These are phyloP conservation scores for Megamerina dolium DNA, from an alignment of 2,888 invertebrate genomes.

Conservation along the genomic window DNA sequence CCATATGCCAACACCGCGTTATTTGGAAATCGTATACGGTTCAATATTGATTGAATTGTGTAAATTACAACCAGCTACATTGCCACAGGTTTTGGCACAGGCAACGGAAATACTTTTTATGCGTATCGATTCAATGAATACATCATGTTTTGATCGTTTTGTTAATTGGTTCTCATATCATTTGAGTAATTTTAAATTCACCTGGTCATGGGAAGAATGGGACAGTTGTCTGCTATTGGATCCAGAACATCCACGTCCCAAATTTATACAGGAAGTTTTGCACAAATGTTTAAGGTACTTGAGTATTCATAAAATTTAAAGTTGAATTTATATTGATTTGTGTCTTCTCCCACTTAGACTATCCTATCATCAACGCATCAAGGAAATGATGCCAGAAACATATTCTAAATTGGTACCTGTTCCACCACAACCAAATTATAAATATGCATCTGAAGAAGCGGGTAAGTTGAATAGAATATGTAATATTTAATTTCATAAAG, in stretches of 20 bases:
- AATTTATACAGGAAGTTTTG: slow-evolving; percentile 89
- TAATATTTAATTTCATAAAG: slow-evolving; percentile 11
- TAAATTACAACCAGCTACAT: slow-evolving; percentile 90
- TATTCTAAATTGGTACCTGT: slow-evolving; percentile 79
- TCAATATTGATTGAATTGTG: slow-evolving; percentile 94
- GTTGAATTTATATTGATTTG: too few relatives aligned
- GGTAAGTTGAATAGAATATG: slow-evolving; percentile 61
- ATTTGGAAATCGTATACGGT: slow-evolving; percentile 89
- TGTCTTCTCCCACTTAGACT: too few relatives aligned
- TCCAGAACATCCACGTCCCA: slow-evolving; percentile 84
- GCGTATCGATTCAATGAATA: slow-evolving; percentile 95
- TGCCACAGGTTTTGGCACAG: slow-evolving; percentile 96
- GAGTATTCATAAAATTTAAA: not conserved
- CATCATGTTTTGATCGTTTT: slow-evolving; percentile 93
- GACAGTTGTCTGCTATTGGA: slow-evolving; percentile 78
- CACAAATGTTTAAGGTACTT: slow-evolving; percentile 83
- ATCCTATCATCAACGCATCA: slow-evolving; percentile 90
- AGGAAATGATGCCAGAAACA: slow-evolving; percentile 84
- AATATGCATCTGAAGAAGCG: slow-evolving; percentile 84
- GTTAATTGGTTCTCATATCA: slow-evolving; percentile 98
- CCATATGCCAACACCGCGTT: slow-evolving; percentile 81
- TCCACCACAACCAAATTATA: slow-evolving; percentile 81
- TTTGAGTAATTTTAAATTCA: slow-evolving; percentile 97
- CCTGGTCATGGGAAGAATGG: slow-evolving; percentile 99
- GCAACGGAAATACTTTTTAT: slow-evolving; percentile 96